Evolutionary conservation across 2,888 invertebrate genomes (phyloP), one percentile per base, ranked within the genome.

Genomic region (Sinelater perroti): DNA sequence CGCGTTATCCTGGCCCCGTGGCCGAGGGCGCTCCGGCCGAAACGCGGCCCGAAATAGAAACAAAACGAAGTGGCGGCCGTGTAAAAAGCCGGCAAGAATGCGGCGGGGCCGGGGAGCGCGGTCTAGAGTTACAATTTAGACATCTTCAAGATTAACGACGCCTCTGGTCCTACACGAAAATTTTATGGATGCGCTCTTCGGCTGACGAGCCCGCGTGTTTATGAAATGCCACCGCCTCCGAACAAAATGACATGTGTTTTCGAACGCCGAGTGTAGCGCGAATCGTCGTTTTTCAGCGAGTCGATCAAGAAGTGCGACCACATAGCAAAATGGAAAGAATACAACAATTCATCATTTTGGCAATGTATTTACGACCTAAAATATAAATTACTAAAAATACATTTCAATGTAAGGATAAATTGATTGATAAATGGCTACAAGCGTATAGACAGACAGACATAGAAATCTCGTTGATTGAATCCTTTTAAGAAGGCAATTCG

Each of bases 111-210:
- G 66, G 38, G 47, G 60, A 46, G 63, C 63, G 64, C 63, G 65
- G 61, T 66, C 64, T 69, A 64, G 59, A 65, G 71, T 72, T 71
- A 67, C 70, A 67, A 67, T 70, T 72, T 68, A 67, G 72, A 71
- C 72, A 66, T 69, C 61, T 63, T 60, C 30, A 66, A 71, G 71
- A 73, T 72, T 70, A 68, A 72, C 68, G 73, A 72, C 67, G 70
- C 66, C 67, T 68, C 66, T 52, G 42, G 42, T 30, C 33, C 42
- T 52, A 44, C 52, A 33, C 59, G 64, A 70, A 69, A 65, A 70
- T 67, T 72, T 71, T 68, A 70, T 67, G 70, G 52, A 14, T 10
- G 17, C 42, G 42, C 31, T 42, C 13, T 14, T 26, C 11, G 20
- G 7, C 16, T 30, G 52, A 40, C 31, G 21, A 52, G 40, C 17